These are phyloP conservation scores for Mugil cephalus DNA, from an alignment of 2,113 vertebrate genomes.

Conservation along the genomic window DNA sequence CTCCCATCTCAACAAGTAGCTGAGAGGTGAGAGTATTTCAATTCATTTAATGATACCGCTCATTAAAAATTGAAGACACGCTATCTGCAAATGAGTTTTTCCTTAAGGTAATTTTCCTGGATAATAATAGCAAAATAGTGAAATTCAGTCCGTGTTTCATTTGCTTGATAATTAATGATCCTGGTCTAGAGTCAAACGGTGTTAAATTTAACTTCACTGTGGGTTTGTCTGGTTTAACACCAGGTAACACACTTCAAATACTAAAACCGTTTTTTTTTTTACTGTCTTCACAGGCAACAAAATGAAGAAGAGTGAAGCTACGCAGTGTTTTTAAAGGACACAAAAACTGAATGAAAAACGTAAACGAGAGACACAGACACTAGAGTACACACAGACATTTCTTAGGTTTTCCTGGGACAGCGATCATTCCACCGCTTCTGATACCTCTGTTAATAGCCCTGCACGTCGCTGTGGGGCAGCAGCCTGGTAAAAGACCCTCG, in stretches of 20 bases:
- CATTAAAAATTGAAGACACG: not conserved
- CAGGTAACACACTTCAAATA: too few species aligned
- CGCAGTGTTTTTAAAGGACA: slow-evolving; percentile 7
- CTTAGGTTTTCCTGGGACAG: not conserved
- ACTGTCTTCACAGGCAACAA: slow-evolving; percentile 38
- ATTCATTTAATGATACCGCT: not conserved
- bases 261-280: slow-evolving; percentile 3
- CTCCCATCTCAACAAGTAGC: slow-evolving; percentile 95
- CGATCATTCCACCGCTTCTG: not conserved
- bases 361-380: slow-evolving; percentile 2
- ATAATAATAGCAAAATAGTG: not conserved
- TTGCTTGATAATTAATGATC: not conserved
- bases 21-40: slow-evolving; percentile 84
- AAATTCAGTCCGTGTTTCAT: not conserved
- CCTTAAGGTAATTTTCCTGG: not conserved
- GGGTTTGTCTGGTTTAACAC: not conserved
- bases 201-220: not conserved
- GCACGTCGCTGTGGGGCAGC: slow-evolving; percentile 13
- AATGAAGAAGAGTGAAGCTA: slow-evolving; percentile 1
- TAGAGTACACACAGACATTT: slow-evolving; percentile 31
- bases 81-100: not conserved
- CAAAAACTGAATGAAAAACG: slow-evolving; percentile 1
- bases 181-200: not conserved
- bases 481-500: slow-evolving; percentile 14
- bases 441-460: slow-evolving; percentile 33